Conservation (phyloP, 2,888 invertebrate species). For the Diabrotica balteata region DNA sequence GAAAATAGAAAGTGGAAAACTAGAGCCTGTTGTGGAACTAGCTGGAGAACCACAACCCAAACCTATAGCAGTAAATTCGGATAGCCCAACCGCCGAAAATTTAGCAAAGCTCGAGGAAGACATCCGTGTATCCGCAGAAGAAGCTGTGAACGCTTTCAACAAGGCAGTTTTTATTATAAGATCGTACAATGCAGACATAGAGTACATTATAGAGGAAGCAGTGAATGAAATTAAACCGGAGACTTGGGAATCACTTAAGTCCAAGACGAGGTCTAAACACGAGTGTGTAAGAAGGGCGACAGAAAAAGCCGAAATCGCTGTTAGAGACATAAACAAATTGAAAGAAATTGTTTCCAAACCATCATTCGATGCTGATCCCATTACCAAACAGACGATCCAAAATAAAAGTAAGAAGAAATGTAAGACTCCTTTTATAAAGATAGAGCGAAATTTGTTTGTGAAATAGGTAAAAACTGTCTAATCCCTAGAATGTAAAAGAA, state of each 20-base stretch:
- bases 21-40: constrained; percentile 56
- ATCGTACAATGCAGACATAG: constrained; percentile 65
- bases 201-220: constrained; percentile 68
- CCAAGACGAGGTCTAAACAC: constrained; percentile 67
- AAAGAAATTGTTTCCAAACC: constrained; percentile 59
- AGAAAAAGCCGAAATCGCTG: constrained; percentile 61
- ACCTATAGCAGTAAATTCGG: constrained; percentile 29
- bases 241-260: constrained; percentile 66
- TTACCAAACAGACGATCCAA: too few species aligned
- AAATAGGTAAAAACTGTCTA: too few species aligned
- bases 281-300: constrained; percentile 65
- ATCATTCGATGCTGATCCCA: too few species aligned
- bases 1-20: constrained; percentile 54
- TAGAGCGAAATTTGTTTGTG: too few species aligned
- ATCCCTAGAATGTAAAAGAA: too few species aligned
- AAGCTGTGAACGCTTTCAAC: constrained; percentile 73
- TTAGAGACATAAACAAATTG: constrained; percentile 58
- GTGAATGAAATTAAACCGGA: constrained; percentile 67
- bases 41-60: constrained; percentile 45
- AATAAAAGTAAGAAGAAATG: too few species aligned
- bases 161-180: constrained; percentile 67
- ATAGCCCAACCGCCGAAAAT: constrained; percentile 50
- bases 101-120: constrained; percentile 66
- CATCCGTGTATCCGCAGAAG: constrained; percentile 65
- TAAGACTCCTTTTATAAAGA: too few species aligned